Evolutionary conservation across 1,140 invertebrate genomes (phyloP).

Genomic region (Apolygus lucorum): DNA sequence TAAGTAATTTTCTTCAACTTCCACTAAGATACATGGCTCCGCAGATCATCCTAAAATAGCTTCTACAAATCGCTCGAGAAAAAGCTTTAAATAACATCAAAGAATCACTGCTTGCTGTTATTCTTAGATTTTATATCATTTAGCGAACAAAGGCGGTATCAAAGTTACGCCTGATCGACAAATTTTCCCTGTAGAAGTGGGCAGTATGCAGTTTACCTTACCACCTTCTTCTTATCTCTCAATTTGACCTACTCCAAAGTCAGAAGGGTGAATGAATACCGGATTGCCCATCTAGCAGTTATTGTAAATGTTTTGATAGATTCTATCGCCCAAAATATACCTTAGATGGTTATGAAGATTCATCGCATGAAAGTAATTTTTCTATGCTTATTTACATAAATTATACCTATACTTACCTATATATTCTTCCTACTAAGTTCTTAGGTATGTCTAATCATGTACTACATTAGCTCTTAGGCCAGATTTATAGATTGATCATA

Average conservation of each 20-base stretch:
- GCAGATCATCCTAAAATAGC: neutral
- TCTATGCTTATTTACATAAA: too few species aligned
- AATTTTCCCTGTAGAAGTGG: neutral
- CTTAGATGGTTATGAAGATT: too few species aligned
- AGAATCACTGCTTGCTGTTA: neutral
- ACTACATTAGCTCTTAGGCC: too few species aligned
- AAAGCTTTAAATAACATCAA: neutral
- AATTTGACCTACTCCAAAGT: neutral
- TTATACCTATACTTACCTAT: too few species aligned
- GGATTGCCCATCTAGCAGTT: too few species aligned
- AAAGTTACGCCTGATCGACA: neutral
- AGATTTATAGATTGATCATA: too few species aligned
- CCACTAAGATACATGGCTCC: neutral
- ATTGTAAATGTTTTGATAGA: too few species aligned
- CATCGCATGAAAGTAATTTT: too few species aligned
- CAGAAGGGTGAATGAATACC: neutral
- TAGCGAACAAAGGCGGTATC: neutral
- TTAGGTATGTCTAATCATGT: too few species aligned
- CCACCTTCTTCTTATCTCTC: neutral
- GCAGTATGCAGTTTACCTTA: neutral
- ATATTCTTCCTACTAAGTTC: too few species aligned
- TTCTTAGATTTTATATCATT: neutral
- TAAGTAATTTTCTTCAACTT: neutral
- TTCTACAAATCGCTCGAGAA: neutral
- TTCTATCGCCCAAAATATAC: too few species aligned